These are phyloP conservation scores for Bellardia pandia DNA, from an alignment of 2,888 invertebrate genomes.

Conservation along the genomic window DNA sequence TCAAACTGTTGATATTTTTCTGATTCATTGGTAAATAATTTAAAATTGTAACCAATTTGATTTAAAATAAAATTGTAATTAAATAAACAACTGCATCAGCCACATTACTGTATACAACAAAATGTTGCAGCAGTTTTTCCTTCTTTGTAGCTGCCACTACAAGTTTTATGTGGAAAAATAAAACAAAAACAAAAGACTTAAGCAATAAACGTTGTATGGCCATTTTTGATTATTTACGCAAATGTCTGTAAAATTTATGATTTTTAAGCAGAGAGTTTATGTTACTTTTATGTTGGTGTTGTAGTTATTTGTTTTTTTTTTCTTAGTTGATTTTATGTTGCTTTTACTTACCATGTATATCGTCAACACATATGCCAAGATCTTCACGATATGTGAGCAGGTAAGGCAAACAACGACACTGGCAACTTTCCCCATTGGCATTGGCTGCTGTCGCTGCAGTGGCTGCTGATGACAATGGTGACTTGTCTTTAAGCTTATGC, in stretches of 20 bases:
- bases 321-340: neutral
- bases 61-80: conserved; percentile 13
- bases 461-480: conserved; percentile 43
- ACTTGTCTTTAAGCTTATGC: conserved; percentile 69
- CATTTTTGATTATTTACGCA: conserved; percentile 65
- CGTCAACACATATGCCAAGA: conserved; percentile 92
- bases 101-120: neutral
- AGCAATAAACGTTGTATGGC: conserved; percentile 42
- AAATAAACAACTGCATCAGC: conserved; percentile 12
- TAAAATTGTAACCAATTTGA: conserved; percentile 20
- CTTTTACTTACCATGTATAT: conserved; percentile 89
- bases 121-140: conserved; percentile 37
- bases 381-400: conserved; percentile 93
- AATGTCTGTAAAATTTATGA: conserved; percentile 61
- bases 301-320: too few species aligned
- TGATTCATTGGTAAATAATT: conserved; percentile 30
- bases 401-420: conserved; percentile 91
- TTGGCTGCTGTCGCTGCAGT: conserved; percentile 50
- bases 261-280: conserved; percentile 38
- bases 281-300: conserved; percentile 27
- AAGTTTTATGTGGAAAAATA: neutral
- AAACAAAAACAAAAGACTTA: conserved; percentile 63
- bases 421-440: conserved; percentile 85
- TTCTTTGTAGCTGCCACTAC: neutral
- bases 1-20: conserved; percentile 46